Evolutionary conservation across 2,888 invertebrate genomes (phyloP).

Genomic region (Nephrotoma appendiculata): DNA sequence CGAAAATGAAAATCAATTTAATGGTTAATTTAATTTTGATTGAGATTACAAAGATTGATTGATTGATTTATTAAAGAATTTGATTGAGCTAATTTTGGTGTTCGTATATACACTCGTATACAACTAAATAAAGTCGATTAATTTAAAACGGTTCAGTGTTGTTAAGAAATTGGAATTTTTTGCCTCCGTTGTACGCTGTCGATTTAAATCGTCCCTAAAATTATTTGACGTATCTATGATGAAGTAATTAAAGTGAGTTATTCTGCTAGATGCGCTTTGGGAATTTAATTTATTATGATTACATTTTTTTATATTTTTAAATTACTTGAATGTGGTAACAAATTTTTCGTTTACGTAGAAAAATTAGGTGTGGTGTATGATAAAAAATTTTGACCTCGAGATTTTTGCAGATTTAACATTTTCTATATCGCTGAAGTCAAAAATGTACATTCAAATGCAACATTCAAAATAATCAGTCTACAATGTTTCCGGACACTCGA

Average conservation of each 20-base stretch:
- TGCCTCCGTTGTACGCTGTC: neutral
- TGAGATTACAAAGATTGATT: neutral
- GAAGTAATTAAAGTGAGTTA: neutral
- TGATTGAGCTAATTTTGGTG: neutral
- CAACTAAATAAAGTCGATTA: neutral
- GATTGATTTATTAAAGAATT: neutral
- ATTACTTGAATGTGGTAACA: too few relatives aligned
- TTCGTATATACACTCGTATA: neutral
- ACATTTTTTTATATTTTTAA: neutral
- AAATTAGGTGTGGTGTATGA: too few relatives aligned
- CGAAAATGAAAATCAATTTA: neutral
- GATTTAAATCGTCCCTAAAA: neutral
- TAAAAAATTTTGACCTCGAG: too few relatives aligned
- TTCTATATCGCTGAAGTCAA: too few relatives aligned
- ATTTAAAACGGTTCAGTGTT: neutral
- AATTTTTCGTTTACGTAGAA: too few relatives aligned
- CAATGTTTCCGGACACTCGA: too few relatives aligned
- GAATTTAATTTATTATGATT: neutral
- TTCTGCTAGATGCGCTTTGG: neutral
- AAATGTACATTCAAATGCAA: too few relatives aligned
- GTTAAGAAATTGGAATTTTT: neutral
- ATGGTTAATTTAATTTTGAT: neutral
- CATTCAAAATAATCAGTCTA: too few relatives aligned
- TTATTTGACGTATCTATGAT: neutral
- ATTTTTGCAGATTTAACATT: too few relatives aligned